Conservation (phyloP, 2,113 vertebrate genomes). For the Emberiza fucata region DNA sequence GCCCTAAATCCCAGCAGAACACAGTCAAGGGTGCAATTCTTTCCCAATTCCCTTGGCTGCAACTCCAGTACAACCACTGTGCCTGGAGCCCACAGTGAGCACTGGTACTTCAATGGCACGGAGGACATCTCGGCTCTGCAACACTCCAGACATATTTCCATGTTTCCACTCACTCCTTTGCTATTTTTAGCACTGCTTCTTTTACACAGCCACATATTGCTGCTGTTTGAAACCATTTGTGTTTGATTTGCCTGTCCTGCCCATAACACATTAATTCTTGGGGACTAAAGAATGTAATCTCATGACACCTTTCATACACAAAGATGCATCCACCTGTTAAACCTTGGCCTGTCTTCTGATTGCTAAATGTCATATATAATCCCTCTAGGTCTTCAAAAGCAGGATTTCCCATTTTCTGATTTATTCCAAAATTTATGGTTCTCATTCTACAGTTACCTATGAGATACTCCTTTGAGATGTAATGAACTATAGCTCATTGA, state of each 20-base stretch:
- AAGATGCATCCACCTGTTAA: not conserved
- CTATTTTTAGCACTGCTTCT: not conserved
- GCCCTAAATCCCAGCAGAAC: constrained; percentile 31
- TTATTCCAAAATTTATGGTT: not conserved
- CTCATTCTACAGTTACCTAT: not conserved
- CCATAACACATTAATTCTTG: not conserved
- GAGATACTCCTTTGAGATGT: not conserved
- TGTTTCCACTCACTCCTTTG: not conserved
- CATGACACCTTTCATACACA: not conserved
- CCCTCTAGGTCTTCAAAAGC: not conserved
- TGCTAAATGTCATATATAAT: not conserved
- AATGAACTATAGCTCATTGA: not conserved
- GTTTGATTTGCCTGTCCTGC: not conserved
- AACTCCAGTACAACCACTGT: not conserved
- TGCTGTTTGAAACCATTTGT: not conserved
- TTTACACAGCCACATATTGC: not conserved
- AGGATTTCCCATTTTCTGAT: not conserved
- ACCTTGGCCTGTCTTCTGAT: not conserved
- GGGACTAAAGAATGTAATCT: not conserved
- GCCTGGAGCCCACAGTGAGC: not conserved
- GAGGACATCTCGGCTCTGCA: not conserved
- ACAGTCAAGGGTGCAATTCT: not conserved
- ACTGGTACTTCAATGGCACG: fast-evolving
- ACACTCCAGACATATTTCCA: not conserved
- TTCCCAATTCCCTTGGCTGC: not conserved